Percentiles rank a stretch among this genome's conserved stretches.
Evolutionary conservation across 2,888 invertebrate species (phyloP).

Genomic region (Latheticus oryzae): DNA sequence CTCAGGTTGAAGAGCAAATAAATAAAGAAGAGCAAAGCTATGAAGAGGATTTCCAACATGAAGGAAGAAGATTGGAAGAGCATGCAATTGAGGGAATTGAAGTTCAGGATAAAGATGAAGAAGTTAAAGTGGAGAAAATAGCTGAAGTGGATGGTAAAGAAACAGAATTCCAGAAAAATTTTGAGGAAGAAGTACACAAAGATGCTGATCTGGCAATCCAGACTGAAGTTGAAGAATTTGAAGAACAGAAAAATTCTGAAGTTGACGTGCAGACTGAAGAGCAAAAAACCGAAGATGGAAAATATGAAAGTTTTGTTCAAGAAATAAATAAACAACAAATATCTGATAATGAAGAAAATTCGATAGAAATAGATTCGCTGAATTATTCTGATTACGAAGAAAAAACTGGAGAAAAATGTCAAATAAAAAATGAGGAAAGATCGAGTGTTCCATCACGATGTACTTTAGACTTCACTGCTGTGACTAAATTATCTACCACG

Average conservation of each 20-base stretch:
- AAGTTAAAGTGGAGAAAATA: constrained; percentile 3
- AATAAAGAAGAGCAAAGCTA: too few relatives aligned
- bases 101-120: too few relatives aligned
- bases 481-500: too few relatives aligned
- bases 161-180: too few relatives aligned
- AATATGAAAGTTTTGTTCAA: background rate
- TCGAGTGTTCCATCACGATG: too few relatives aligned
- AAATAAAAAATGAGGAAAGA: background rate
- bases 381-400: constrained; percentile 3
- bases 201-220: background rate
- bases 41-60: too few relatives aligned
- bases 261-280: background rate
- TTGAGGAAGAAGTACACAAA: background rate
- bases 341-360: background rate
- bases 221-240: background rate
- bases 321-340: too few relatives aligned
- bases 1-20: too few relatives aligned
- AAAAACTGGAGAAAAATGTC: background rate
- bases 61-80: too few relatives aligned
- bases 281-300: background rate
- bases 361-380: constrained; percentile 9
- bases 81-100: too few relatives aligned
- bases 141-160: too few relatives aligned
- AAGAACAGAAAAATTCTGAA: background rate
- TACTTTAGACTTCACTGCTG: too few relatives aligned